These are phyloP conservation scores for Panthera tigris DNA, from an alignment of 2,113 vertebrate genomes.

Conservation along the genomic window DNA sequence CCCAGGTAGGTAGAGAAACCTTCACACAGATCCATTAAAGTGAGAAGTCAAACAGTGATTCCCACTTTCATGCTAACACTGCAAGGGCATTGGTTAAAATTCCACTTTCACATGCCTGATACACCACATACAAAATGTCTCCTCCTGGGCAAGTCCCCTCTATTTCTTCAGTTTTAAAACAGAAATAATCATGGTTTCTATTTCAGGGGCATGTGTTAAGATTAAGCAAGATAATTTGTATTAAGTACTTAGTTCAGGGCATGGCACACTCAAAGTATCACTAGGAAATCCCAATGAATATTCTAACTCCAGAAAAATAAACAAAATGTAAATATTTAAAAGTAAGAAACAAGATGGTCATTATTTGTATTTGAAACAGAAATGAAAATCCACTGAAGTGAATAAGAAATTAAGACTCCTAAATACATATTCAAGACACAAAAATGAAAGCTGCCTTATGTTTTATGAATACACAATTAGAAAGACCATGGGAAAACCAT, in stretches of 20 bases:
- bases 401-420: background rate
- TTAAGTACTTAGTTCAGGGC: background rate
- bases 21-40: background rate
- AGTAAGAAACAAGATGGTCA: background rate
- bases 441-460: background rate
- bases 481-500: background rate
- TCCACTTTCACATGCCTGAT: background rate
- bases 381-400: background rate
- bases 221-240: background rate
- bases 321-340: background rate
- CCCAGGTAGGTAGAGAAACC: background rate
- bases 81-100: background rate
- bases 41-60: background rate
- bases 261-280: background rate
- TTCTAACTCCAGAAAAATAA: background rate
- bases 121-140: background rate
- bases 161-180: background rate
- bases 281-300: background rate
- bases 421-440: background rate
- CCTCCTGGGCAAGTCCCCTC: background rate
- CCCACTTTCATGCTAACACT: background rate
- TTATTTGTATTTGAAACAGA: background rate
- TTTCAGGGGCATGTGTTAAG: background rate
- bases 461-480: background rate
- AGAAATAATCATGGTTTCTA: background rate